Evolutionary conservation across 2,888 invertebrate species (phyloP), one percentile per base, ranked within the genome.

Genomic region (Protonemura montana): DNA sequence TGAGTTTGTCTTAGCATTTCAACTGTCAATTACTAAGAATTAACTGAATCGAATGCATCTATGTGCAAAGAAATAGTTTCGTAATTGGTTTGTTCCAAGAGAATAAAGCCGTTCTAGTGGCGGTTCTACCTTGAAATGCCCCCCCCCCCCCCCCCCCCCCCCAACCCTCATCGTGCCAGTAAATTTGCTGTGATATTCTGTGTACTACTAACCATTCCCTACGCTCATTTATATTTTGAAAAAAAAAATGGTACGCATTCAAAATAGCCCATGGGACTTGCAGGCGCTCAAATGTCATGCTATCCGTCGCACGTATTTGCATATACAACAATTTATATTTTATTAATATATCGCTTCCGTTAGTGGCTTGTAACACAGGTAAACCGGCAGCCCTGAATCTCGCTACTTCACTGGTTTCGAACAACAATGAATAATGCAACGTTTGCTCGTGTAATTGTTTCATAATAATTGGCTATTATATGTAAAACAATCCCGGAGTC

Each of bases 1-100:
- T n/a, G 82, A 21, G 82, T 82, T 82, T 82, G 42, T 82, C 82
- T 81, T 81, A 5, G 78, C n/a, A 81, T 28, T 59, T 59, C 59
- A 59, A 59, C 59, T 59, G 59, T 59, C 59, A 59, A 59, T 59
- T 59, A 59, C 59, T 13, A 21, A 59, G 59, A 59, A 13, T 21
- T 59, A 59, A 59, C 59, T 59, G 2, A 21, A 59, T 59, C 59
- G 59, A 59, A 59, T 59, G 59, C 59, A 7, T 10, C 59, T 59
- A 21, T 59, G 59, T 59, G 21, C 59, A 21, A 59, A 10, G 59
- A 59, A 59, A 59, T 59, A 59, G 59, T 59, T 59, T 59, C 3
- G 59, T 59, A 59, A 59, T 59, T 59, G 59, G 59, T 59, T 59
- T 21, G 59, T 59, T 59, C 59, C 16, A 21, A 21, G 1, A 13